These are phyloP conservation scores for Radopholus similis DNA, from an alignment of 1,140 invertebrate genomes.

Conservation along the genomic window DNA sequence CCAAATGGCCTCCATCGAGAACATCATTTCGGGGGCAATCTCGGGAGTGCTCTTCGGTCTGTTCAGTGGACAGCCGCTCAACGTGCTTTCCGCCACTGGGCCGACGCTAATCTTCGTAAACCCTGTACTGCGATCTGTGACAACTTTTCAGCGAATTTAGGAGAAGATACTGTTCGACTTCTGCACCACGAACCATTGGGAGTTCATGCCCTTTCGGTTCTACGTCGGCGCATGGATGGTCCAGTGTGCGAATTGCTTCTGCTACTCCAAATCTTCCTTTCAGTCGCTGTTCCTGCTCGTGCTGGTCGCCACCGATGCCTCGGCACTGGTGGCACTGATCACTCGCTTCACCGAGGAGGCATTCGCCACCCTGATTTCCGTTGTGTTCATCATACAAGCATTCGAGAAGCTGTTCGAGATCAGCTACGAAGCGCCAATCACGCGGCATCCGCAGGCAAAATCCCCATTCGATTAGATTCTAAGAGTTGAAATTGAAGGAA, in stretches of 20 bases:
- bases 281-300: conserved; percentile 59
- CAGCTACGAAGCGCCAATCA: conserved; percentile 41
- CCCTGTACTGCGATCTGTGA: neutral
- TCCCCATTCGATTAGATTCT: neutral
- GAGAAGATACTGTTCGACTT: neutral
- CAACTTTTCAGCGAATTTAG: neutral
- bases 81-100: conserved; percentile 63
- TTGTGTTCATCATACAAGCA: conserved; percentile 62
- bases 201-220: conserved; percentile 61
- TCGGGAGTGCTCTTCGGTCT: conserved; percentile 62
- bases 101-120: conserved; percentile 63
- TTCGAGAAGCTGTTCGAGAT: conserved; percentile 41
- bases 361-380: conserved; percentile 62
- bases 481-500: neutral
- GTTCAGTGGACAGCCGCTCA: conserved; percentile 64
- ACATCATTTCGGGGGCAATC: conserved; percentile 61
- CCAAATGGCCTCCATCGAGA: conserved; percentile 62
- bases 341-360: conserved; percentile 63
- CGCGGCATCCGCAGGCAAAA: conserved; percentile 38
- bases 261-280: neutral
- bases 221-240: conserved; percentile 63
- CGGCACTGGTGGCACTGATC: conserved; percentile 47
- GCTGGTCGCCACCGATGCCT: conserved; percentile 61
- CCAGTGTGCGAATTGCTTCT: neutral
- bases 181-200: conserved; percentile 51